Evolutionary conservation across 2,888 invertebrate genomes (phyloP).

Genomic region (Lathronympha strigana): DNA sequence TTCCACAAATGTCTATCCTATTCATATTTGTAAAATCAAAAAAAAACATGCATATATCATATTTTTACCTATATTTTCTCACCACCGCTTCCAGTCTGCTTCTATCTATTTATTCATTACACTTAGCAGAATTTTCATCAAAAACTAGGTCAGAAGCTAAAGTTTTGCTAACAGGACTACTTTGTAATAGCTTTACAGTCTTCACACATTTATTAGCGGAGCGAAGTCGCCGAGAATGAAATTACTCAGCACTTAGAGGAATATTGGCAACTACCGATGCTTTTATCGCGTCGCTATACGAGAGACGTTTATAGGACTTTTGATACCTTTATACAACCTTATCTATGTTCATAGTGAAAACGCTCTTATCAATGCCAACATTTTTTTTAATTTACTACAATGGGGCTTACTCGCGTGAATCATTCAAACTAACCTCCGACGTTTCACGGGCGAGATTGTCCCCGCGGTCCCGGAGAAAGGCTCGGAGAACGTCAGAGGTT

Average conservation of each 20-base stretch:
- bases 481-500: no score
- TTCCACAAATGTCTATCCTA: no score
- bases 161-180: conserved; percentile 26
- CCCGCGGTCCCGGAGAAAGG: no score
- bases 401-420: no score
- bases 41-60: no score
- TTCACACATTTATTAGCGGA: conserved; percentile 28
- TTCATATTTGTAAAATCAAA: no score
- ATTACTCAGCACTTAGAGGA: conserved; percentile 41
- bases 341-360: background rate
- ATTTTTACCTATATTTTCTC: background rate
- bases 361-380: background rate
- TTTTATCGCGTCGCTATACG: conserved; percentile 27
- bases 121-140: conserved; percentile 17
- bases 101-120: conserved; percentile 10
- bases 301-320: conserved; percentile 29
- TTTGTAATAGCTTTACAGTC: conserved; percentile 27
- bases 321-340: conserved; percentile 15
- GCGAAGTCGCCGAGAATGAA: conserved; percentile 32
- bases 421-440: no score
- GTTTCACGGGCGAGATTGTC: no score
- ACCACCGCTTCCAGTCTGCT: background rate
- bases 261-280: conserved; percentile 42
- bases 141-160: conserved; percentile 22
- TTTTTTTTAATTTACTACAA: background rate